Evolutionary conservation across 2,797 vertebrate species (phyloP).

Genomic region (Galago senegalensis): DNA sequence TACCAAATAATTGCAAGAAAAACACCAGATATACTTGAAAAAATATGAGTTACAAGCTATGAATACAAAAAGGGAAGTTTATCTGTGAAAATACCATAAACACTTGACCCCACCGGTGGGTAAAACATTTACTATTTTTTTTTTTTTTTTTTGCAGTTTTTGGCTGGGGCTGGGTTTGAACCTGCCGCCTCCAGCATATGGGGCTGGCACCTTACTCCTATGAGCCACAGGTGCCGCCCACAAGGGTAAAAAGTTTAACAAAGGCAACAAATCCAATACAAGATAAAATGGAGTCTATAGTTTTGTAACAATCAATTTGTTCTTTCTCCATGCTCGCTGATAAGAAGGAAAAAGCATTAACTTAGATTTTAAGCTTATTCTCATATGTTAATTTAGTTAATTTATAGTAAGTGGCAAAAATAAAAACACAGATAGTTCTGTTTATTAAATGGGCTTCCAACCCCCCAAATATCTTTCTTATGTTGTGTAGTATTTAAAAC

Average conservation of each 20-base stretch:
- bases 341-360: conserved; percentile 13
- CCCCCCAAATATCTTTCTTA: not conserved
- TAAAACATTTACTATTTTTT: too few species aligned
- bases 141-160: too few species aligned
- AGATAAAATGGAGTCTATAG: not conserved
- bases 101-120: not conserved
- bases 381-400: not conserved
- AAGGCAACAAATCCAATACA: not conserved
- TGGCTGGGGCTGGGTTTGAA: too few species aligned
- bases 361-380: conserved; percentile 25
- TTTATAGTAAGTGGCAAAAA: not conserved
- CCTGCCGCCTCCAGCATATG: too few species aligned
- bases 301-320: not conserved
- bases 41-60: not conserved
- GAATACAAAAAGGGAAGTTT: not conserved
- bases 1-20: not conserved
- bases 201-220: too few species aligned
- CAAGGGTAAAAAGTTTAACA: not conserved
- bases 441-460: not conserved
- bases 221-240: too few species aligned
- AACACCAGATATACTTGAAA: not conserved
- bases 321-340: not conserved
- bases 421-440: not conserved
- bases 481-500: not conserved
- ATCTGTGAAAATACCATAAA: not conserved